Percentiles rank a stretch among this genome's conserved stretches.
These are phyloP conservation scores for Nothobranchius kuhntae DNA, from an alignment of 2,113 vertebrate species.

Conservation along the genomic window DNA sequence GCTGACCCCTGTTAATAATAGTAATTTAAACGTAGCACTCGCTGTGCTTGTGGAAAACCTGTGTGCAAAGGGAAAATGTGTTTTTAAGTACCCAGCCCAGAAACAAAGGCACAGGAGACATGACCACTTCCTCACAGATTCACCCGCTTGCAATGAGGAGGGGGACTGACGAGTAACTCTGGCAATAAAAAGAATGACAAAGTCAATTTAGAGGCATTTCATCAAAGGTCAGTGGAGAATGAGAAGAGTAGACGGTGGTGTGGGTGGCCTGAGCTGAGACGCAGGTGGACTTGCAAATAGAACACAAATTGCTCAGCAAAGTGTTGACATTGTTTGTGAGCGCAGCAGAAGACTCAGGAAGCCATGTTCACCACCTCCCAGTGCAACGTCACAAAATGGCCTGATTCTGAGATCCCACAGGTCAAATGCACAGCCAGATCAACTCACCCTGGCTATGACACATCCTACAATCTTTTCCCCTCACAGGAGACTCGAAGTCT, in stretches of 20 bases:
- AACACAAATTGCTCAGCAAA: constrained; percentile 67
- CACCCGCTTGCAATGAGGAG: constrained; percentile 1
- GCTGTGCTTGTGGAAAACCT: constrained; percentile 10
- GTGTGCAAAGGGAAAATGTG: constrained; percentile 30
- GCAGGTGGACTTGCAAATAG: constrained; percentile 74
- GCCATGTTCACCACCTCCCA: constrained; percentile 50
- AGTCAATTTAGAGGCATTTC: constrained; percentile 62
- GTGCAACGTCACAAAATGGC: too few relatives aligned
- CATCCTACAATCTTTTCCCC: too few relatives aligned
- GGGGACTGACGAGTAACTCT: constrained; percentile 8
- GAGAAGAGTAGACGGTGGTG: constrained; percentile 40
- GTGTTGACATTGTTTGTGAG: constrained; percentile 52
- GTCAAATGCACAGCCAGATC: too few relatives aligned
- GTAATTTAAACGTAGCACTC: constrained; percentile 15
- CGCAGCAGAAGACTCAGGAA: constrained; percentile 18
- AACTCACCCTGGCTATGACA: too few relatives aligned
- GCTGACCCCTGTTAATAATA: constrained; percentile 37
- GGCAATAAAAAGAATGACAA: constrained; percentile 20
- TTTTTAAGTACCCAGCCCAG: constrained; percentile 9
- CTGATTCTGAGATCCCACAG: too few relatives aligned
- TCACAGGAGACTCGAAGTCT: too few relatives aligned
- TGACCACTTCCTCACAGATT: neutral
- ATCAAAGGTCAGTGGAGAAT: constrained; percentile 46
- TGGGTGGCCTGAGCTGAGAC: constrained; percentile 50
- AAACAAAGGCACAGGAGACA: constrained; percentile 9